Percentiles rank a stretch among this genome's conserved stretches.
Conservation (phyloP, 2,888 invertebrate genomes). For the Hofmannophila pseudospretella region DNA sequence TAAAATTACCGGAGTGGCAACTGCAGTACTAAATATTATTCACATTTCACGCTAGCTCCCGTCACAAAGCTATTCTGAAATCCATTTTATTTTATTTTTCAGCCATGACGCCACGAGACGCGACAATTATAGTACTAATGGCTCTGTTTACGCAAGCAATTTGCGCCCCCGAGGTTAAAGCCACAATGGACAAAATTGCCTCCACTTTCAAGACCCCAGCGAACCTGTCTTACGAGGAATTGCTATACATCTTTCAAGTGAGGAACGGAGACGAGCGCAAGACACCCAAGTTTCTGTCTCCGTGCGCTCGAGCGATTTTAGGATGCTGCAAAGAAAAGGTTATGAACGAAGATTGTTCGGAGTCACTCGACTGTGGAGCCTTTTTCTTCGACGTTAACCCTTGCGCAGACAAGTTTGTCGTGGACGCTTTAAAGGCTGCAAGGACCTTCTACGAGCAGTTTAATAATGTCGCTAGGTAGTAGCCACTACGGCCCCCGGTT, state of each 20-base stretch:
- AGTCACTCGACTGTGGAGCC: conserved; percentile 83
- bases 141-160: conserved; percentile 28
- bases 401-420: conserved; percentile 79
- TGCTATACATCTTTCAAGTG: conserved; percentile 42
- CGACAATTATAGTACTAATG: conserved; percentile 24
- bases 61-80: conserved; percentile 1
- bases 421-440: conserved; percentile 76
- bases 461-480: conserved; percentile 21
- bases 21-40: too few species aligned
- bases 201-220: conserved; percentile 49
- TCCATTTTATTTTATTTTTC: conserved; percentile 24
- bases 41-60: not conserved
- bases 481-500: not conserved
- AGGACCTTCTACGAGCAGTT: conserved; percentile 53
- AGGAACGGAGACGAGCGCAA: conserved; percentile 30
- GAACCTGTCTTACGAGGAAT: conserved; percentile 45
- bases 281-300: conserved; percentile 53
- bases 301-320: conserved; percentile 86
- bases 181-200: conserved; percentile 25
- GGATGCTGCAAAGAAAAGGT: conserved; percentile 81
- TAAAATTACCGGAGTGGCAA: too few species aligned
- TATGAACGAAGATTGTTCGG: conserved; percentile 81
- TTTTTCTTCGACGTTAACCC: conserved; percentile 87
- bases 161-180: conserved; percentile 32
- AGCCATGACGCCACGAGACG: conserved; percentile 33